Base-by-base conservation (phyloP, 2,113 vertebrate genomes). In the Sula dactylatra region DNA sequence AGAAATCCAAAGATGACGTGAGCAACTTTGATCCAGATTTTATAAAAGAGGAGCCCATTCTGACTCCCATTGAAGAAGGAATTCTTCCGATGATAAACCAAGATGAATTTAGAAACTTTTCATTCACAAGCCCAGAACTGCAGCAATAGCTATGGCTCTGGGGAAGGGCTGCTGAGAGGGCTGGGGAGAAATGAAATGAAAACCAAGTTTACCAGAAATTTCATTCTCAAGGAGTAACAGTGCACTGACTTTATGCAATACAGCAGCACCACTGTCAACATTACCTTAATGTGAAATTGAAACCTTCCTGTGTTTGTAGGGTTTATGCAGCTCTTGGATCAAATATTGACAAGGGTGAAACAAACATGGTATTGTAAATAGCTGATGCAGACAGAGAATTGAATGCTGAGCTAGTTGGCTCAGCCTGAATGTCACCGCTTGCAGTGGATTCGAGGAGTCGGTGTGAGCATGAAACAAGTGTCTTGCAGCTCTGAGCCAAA, bases 11-110 rank as follows among this genome's bases (percentile, higher is more conserved):
- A 80, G 99, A 99, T 94, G 99, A 99, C 1, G 99, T 99, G 92
- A 99, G 99, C 98, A 99, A 99, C 97, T 99, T 99, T 80, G 99
- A 99, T 97, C 99, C 99, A 5, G 99, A 99, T 97, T 99, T 99
- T 88, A 99, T 99, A 73, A 99, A 99, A 90, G 99, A 99, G 92
- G 99, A 99, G 93, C 99, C 99, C 32, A 97, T 98, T 64, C 98
- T 99, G 92, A 99, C 99, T 4, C 99, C 99, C 44, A 99, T 99
- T 10, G 99, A 99, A 86, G 99, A 99, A 79, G 98, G 98, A 45
- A 93, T 99, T 93, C 98, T 99, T 92, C 98, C 99, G 1, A 98
- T 99, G 97, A 98, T 99, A 98, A 99, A 99, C 97, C 99, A 99
- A 97, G 99, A 99, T 31, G 99, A 99, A 97, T 99, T 99, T 87